phyloP scores from a whole-genome alignment of 2,888 invertebrate genomes.

The Xanthostigma xanthostigma region DNA sequence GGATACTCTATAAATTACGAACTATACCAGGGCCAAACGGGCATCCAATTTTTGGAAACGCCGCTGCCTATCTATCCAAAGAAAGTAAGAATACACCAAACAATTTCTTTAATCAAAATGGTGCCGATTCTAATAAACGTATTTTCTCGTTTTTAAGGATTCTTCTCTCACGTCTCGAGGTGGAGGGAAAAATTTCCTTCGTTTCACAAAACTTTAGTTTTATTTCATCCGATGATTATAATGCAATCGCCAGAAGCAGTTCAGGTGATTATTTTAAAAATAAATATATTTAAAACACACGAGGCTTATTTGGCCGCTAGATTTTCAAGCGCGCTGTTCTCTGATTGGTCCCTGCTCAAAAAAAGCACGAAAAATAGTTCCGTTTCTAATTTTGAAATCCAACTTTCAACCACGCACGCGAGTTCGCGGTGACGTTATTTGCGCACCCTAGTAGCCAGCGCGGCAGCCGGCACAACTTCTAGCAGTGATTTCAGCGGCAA shows the following conservation, averaged over 20 bases:
- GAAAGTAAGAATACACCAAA: constrained; percentile 10
- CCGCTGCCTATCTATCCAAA: constrained; percentile 11
- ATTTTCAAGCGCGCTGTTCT: too few species aligned
- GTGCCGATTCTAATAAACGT: neutral
- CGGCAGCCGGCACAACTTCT: too few species aligned
- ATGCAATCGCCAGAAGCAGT: constrained; percentile 14
- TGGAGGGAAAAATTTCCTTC: constrained; percentile 12
- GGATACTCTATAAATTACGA: too few species aligned
- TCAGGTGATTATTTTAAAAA: constrained; percentile 7
- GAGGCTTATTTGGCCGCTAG: too few species aligned
- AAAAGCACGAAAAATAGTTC: too few species aligned
- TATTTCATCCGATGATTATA: constrained; percentile 13
- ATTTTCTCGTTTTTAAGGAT: constrained; percentile 9
- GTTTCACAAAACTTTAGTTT: constrained; percentile 11
- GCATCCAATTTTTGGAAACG: constrained; percentile 12
- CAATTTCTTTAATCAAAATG: too few species aligned
- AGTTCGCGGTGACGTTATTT: too few species aligned
- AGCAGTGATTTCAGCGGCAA: too few species aligned
- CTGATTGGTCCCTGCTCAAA: too few species aligned
- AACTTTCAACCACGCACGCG: too few species aligned
- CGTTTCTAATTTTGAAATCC: too few species aligned
- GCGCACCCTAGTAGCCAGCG: too few species aligned
- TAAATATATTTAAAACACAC: neutral
- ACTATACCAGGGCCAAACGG: constrained; percentile 11
- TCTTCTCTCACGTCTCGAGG: constrained; percentile 9